Percentiles rank a stretch among this genome's conserved stretches.
phyloP scores from a whole-genome alignment of 2,113 vertebrate species.

The Silurus meridionalis region DNA sequence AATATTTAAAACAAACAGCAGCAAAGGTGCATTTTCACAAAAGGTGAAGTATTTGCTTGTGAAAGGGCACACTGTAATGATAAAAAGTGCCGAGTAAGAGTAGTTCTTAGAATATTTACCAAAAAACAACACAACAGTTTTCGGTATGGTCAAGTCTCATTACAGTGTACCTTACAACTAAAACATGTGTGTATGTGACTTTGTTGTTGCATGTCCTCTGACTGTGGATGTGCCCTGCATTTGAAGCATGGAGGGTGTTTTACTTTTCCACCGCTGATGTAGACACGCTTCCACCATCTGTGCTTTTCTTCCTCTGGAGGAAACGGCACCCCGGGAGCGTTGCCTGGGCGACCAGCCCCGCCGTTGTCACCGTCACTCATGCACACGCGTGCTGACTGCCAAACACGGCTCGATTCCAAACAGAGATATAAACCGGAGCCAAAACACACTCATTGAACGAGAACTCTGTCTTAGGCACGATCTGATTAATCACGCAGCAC shows the following conservation, averaged over 20 bases:
- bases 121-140: not conserved
- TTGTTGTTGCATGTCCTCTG: not conserved
- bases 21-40: not conserved
- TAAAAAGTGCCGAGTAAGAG: not conserved
- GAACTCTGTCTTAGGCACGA: not conserved
- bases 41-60: not conserved
- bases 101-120: not conserved
- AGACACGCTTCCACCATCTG: conserved; percentile 15
- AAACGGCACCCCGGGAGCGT: conserved; percentile 16
- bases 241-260: not conserved
- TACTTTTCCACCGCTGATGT: not conserved
- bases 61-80: conserved; percentile 1
- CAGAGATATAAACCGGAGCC: not conserved
- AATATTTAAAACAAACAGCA: too few species aligned
- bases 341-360: conserved; percentile 19
- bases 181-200: not conserved
- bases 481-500: not conserved
- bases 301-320: conserved; percentile 25
- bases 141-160: too few species aligned
- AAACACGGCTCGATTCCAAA: conserved; percentile 22
- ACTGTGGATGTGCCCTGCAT: not conserved
- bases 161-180: not conserved
- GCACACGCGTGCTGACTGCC: not conserved
- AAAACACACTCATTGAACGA: conserved; percentile 1
- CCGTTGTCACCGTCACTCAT: conserved; percentile 4